These are phyloP conservation scores for Beroe forskalii DNA, from an alignment of 37 sponge, comb jelly and placozoan species.

Conservation along the genomic window DNA sequence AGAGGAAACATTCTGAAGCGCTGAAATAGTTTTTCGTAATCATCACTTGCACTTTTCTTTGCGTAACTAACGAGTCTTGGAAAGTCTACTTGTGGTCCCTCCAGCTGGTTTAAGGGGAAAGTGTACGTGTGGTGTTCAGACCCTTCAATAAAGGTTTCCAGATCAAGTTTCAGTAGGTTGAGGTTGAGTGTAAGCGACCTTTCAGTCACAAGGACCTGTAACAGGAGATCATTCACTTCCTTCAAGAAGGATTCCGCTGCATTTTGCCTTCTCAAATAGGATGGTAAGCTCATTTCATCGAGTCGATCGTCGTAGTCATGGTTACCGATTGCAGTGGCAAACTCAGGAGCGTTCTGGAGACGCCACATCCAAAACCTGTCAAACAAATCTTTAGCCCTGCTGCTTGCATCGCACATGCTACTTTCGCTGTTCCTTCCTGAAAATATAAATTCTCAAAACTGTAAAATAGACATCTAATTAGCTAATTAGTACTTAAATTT, in stretches of 20 bases:
- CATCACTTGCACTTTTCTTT: background rate
- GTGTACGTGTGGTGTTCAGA: background rate
- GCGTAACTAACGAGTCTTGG: background rate
- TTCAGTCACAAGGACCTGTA: background rate
- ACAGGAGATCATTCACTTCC: background rate
- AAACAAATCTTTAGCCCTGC: background rate
- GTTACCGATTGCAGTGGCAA: background rate
- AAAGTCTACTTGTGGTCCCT: background rate
- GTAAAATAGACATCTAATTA: too few relatives aligned
- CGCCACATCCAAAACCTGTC: background rate
- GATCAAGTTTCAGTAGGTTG: background rate
- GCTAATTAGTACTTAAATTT: too few relatives aligned
- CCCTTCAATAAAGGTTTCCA: background rate
- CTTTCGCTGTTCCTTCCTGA: background rate
- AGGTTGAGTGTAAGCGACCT: background rate
- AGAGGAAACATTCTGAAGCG: background rate
- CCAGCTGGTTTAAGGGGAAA: background rate
- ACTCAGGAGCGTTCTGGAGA: background rate
- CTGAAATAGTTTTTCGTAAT: background rate
- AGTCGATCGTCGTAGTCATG: background rate
- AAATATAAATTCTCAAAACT: too few relatives aligned
- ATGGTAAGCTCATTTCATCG: background rate
- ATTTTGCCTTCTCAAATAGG: background rate
- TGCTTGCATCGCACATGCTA: background rate
- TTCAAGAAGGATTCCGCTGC: background rate